Evolutionary conservation across 2,113 vertebrate species (phyloP).

Genomic region (Geococcyx californianus): DNA sequence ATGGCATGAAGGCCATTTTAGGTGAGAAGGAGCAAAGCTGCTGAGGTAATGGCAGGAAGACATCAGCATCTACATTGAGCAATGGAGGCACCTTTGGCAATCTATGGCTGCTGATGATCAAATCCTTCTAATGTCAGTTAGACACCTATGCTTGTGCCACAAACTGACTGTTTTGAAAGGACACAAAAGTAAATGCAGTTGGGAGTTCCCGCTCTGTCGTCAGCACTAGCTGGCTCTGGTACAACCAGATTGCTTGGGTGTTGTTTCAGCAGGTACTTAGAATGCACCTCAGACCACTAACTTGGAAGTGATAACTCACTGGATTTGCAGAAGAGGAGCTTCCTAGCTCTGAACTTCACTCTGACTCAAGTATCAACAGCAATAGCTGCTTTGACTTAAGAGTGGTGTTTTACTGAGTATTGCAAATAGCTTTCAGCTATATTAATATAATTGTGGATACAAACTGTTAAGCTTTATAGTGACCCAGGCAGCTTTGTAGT

Average conservation of each 20-base stretch:
- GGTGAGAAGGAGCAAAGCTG: background rate
- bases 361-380: background rate
- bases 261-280: background rate
- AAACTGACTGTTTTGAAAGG: background rate
- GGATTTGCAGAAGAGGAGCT: background rate
- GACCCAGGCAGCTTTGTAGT: background rate
- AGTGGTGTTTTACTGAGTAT: background rate
- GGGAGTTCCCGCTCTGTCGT: background rate
- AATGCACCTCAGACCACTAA: background rate
- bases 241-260: rapidly evolving
- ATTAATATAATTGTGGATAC: background rate
- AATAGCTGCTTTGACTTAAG: background rate
- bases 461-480: background rate
- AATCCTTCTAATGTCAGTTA: background rate
- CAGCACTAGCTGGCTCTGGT: background rate
- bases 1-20: background rate
- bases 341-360: background rate
- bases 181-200: background rate
- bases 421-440: background rate
- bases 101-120: background rate
- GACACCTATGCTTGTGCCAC: rapidly evolving
- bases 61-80: background rate
- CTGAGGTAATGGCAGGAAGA: background rate
- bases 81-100: rapidly evolving
- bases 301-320: rapidly evolving